Evolutionary conservation across 2,113 vertebrate genomes (phyloP).

Genomic region (Theristicus caerulescens): DNA sequence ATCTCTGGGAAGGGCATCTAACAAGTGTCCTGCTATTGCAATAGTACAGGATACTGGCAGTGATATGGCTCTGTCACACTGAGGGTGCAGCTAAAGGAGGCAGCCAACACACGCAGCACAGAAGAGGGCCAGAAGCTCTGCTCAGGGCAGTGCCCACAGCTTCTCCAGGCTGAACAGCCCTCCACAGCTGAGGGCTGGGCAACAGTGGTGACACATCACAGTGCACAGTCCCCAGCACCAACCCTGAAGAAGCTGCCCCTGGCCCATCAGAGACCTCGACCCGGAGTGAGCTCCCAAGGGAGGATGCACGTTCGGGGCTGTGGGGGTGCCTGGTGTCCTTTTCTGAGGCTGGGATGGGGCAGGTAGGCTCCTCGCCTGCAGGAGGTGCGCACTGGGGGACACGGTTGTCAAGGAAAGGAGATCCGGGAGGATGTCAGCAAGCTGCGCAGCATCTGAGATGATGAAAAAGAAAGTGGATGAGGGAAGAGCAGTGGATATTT

Average conservation of each 20-base stretch:
- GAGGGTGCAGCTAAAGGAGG: neutral
- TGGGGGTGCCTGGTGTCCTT: neutral
- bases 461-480: neutral
- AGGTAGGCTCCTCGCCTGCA: neutral
- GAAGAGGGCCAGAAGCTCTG: neutral
- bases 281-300: neutral
- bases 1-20: neutral
- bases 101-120: neutral
- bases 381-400: neutral
- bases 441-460: neutral
- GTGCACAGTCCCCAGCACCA: neutral
- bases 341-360: rapidly evolving
- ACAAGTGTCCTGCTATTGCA: neutral
- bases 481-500: neutral
- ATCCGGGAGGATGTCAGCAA: neutral
- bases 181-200: too few species aligned
- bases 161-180: too few species aligned
- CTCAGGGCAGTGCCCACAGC: rapidly evolving
- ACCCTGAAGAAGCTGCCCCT: neutral
- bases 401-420: neutral
- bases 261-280: neutral
- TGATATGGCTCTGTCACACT: neutral
- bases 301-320: neutral
- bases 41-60: neutral
- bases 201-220: too few species aligned